A percentile compares a stretch with the other conserved stretches of the same genome.
Conservation (phyloP, 2,888 invertebrate genomes). For the Amphipoea oculea region DNA sequence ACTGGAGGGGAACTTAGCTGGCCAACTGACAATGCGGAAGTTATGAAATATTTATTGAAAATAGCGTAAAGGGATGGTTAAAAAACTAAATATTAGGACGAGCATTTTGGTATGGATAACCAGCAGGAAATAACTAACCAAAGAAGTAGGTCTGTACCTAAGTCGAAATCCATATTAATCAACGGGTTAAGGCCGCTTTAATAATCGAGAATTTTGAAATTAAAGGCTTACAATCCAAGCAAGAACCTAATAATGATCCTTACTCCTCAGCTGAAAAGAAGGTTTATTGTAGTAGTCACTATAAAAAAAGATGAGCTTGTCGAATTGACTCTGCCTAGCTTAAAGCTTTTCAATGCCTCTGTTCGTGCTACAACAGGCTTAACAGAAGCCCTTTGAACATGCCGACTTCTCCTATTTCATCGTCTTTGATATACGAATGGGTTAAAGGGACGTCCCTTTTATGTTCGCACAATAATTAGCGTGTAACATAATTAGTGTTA, state of each 20-base stretch:
- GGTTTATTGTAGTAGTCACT: background rate
- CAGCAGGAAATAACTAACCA: background rate
- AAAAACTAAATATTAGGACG: background rate
- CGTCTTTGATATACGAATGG: background rate
- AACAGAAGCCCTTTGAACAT: slow-evolving; percentile 8
- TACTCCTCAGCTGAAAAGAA: background rate
- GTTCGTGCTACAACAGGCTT: background rate
- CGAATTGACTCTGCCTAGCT: background rate
- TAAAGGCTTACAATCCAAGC: background rate
- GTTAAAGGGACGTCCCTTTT: background rate
- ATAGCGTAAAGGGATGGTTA: background rate
- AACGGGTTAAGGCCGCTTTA: background rate
- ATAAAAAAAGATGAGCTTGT: background rate
- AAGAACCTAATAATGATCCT: background rate
- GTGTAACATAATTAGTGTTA: background rate
- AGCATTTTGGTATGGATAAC: too few species aligned
- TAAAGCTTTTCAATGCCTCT: background rate
- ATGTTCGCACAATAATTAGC: background rate
- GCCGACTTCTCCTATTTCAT: slow-evolving; percentile 1
- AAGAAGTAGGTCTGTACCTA: background rate
- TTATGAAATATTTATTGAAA: background rate
- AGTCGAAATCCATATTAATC: background rate
- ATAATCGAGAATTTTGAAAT: background rate
- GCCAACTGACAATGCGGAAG: slow-evolving; percentile 4
- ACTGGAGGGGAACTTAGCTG: background rate